Evolutionary conservation across 1,140 invertebrate genomes (phyloP), one percentile per base, ranked within the genome.

Genomic region (Megalopta genalis): DNA sequence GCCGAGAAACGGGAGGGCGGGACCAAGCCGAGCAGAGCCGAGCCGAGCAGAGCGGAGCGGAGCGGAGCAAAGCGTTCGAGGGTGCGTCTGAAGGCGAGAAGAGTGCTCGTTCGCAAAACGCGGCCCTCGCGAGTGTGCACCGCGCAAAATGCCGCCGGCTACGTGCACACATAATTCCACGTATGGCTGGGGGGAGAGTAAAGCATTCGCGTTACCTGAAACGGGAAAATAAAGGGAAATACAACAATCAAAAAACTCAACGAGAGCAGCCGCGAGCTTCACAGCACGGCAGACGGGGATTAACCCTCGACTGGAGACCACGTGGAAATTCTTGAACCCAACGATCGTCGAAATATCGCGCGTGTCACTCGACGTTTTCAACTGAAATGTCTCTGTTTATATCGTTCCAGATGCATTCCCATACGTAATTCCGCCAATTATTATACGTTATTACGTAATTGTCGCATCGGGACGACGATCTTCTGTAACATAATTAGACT

Each of bases 21-120:
- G 7, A n/a, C 18, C 21, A 5, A 7, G 54, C n/a, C 39, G 39
- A 46, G 42, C 42, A 14, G 42, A 46, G 14, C 10, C 10, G 42
- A 12, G 42, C 42, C 9, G 42, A 14, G 42, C 2, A 9, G 14
- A 46, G 42, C 42, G n/a, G n/a, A n/a, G 42, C 42, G 42, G 42
- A 14, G 42, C 2, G 42, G 14, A 46, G 42, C 42, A 10, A 37
- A 37, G 63, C 1, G 70, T 73, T 54, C 57, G 27, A 12, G 65
- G 39, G 59, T 18, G 67, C 32, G 65, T 62, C 75, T 69, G 57
- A 57, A 62, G 66, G 59, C 66, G 49, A 27, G 68, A 57, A 72
- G 68, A 57, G 69, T 52, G 60, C 59, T 78, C 60, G 60, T 23
- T 72, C 42, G 68, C 68, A 64, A 64, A 78, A 72, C 76, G 76